These are phyloP conservation scores for Macaria notata DNA, from an alignment of 2,888 invertebrate genomes.

Conservation along the genomic window DNA sequence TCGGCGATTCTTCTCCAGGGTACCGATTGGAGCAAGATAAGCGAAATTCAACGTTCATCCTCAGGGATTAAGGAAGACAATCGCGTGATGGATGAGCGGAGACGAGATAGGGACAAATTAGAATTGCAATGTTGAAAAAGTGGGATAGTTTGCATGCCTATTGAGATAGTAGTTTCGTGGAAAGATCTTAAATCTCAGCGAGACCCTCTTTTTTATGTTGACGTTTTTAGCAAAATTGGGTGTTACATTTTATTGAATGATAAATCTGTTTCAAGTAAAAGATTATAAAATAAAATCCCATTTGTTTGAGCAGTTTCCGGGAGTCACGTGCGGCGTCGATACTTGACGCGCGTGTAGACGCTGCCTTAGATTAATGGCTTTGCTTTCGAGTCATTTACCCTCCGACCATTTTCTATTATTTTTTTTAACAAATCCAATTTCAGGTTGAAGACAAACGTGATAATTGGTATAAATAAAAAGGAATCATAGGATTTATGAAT, in stretches of 20 bases:
- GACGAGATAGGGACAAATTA: slow-evolving; percentile 44
- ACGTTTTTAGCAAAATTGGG: too few relatives aligned
- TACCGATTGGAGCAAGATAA: slow-evolving; percentile 71
- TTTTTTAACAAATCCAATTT: neutral
- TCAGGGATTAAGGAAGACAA: slow-evolving; percentile 51
- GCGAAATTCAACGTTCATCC: slow-evolving; percentile 60
- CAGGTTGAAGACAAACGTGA: too few relatives aligned
- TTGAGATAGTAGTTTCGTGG: neutral
- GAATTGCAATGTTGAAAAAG: slow-evolving; percentile 45
- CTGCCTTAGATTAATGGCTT: slow-evolving; percentile 40
- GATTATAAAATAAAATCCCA: slow-evolving; percentile 22
- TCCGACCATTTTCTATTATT: slow-evolving; percentile 23
- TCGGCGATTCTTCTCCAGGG: slow-evolving; percentile 66
- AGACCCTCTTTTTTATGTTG: neutral
- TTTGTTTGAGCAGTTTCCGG: slow-evolving; percentile 14
- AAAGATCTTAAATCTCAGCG: neutral
- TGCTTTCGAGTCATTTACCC: slow-evolving; percentile 36
- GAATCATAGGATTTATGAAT: too few relatives aligned
- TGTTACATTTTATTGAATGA: neutral
- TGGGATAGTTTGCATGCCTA: slow-evolving; percentile 27
- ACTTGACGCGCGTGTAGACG: slow-evolving; percentile 32
- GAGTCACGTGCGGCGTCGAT: slow-evolving; percentile 33
- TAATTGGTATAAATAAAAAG: too few relatives aligned
- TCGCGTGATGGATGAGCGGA: slow-evolving; percentile 57
- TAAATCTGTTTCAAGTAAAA: slow-evolving; percentile 17